These are phyloP conservation scores for Gephyroberyx darwinii DNA, from an alignment of 2,797 vertebrate species.

Conservation along the genomic window DNA sequence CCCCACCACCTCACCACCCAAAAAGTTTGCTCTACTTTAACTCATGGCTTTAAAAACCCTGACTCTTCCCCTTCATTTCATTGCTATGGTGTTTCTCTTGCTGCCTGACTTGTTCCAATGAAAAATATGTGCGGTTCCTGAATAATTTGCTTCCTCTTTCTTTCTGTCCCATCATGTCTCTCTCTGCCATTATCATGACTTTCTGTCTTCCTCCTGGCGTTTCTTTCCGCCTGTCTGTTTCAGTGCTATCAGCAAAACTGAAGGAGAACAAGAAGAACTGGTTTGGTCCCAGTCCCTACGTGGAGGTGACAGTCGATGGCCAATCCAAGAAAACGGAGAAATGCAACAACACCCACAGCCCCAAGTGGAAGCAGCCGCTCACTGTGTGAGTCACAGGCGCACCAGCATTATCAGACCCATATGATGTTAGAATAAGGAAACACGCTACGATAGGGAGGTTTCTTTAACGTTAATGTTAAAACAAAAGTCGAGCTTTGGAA, in stretches of 20 bases:
- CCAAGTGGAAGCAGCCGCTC: constrained; percentile 98
- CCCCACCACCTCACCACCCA: too few relatives aligned
- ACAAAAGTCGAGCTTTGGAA: background rate
- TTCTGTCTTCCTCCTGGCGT: background rate
- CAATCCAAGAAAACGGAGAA: constrained; percentile 99
- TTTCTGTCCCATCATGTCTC: background rate
- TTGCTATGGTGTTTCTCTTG: too few relatives aligned
- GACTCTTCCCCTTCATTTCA: too few relatives aligned
- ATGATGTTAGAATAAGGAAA: constrained; percentile 11
- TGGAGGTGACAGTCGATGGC: constrained; percentile 95
- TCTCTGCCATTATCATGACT: constrained; percentile 5
- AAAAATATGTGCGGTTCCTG: background rate
- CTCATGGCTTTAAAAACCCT: too few relatives aligned
- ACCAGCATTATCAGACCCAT: background rate
- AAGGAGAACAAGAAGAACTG: constrained; percentile 98
- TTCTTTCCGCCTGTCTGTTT: constrained; percentile 33
- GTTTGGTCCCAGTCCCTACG: constrained; percentile 98
- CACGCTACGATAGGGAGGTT: background rate
- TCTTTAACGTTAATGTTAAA: background rate
- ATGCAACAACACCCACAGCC: constrained; percentile 96
- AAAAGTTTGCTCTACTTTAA: too few relatives aligned
- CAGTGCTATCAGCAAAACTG: constrained; percentile 97
- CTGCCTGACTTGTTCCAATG: too few relatives aligned
- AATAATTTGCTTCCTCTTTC: constrained; percentile 6
- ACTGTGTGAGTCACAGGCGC: constrained; percentile 89